phyloP scores from a whole-genome alignment of 2,888 invertebrate species.

The Drosophila setosimentum region DNA sequence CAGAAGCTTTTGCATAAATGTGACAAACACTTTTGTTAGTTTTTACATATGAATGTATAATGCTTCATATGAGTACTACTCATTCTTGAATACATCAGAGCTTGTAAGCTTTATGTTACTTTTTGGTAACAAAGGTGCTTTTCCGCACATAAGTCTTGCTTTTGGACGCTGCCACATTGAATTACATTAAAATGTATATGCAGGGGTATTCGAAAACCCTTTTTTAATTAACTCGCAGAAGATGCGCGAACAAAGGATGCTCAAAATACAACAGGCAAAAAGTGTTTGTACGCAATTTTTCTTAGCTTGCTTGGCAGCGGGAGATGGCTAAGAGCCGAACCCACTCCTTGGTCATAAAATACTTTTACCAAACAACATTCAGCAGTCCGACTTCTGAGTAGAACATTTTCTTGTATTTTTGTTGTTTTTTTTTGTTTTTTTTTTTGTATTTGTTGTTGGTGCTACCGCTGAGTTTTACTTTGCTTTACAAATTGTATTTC shows the following conservation, averaged over 20 bases:
- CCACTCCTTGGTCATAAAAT: slow-evolving; percentile 7
- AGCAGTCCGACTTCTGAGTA: slow-evolving; percentile 37
- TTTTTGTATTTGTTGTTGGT: neutral
- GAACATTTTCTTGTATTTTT: slow-evolving; percentile 32
- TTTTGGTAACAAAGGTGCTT: slow-evolving; percentile 5
- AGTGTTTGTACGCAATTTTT: slow-evolving; percentile 62
- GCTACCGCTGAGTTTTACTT: slow-evolving; percentile 36
- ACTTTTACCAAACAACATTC: slow-evolving; percentile 7
- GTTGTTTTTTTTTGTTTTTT: neutral
- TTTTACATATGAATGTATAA: neutral
- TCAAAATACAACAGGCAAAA: slow-evolving; percentile 45
- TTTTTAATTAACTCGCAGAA: slow-evolving; percentile 75
- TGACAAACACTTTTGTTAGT: no score
- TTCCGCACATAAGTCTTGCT: slow-evolving; percentile 43
- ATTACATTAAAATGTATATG: slow-evolving; percentile 44
- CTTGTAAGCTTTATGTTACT: slow-evolving; percentile 12
- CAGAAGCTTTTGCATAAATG: neutral
- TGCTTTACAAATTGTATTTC: slow-evolving; percentile 77
- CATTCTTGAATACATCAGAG: slow-evolving; percentile 13
- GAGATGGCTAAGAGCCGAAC: slow-evolving; percentile 41
- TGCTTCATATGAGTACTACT: neutral
- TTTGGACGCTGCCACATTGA: slow-evolving; percentile 30
- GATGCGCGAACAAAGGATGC: slow-evolving; percentile 63
- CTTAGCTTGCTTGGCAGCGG: slow-evolving; percentile 50
- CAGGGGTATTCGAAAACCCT: slow-evolving; percentile 55